A percentile compares a stretch with the other conserved stretches of the same genome.
Conservation (phyloP, 2,888 invertebrate genomes). For the Amphipyra berbera region DNA sequence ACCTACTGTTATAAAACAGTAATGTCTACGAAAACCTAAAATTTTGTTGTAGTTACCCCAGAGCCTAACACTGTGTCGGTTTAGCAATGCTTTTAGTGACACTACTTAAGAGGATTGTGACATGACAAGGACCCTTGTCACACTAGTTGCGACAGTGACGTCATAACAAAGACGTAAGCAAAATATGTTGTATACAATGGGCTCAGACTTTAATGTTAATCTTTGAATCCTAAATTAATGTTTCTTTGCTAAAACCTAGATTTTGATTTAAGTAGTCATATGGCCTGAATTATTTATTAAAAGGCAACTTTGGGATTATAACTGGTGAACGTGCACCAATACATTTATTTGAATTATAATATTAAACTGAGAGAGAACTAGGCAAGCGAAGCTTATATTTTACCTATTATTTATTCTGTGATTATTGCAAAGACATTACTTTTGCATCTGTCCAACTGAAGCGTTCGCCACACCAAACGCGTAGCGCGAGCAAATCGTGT, state of each 20-base stretch:
- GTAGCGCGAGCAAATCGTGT: too few relatives aligned
- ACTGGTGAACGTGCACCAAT: too few relatives aligned
- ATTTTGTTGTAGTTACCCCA: slow-evolving; percentile 9
- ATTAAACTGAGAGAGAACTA: neutral
- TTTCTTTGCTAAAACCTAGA: slow-evolving; percentile 12
- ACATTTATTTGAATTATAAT: too few relatives aligned
- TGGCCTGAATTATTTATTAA: too few relatives aligned
- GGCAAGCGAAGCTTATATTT: neutral
- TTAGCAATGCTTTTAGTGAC: slow-evolving; percentile 66
- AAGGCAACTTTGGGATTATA: too few relatives aligned
- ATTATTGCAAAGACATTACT: neutral
- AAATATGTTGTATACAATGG: slow-evolving; percentile 52
- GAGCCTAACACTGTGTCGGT: slow-evolving; percentile 23
- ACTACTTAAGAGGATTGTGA: slow-evolving; percentile 77
- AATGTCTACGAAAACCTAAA: slow-evolving; percentile 23
- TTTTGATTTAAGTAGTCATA: slow-evolving; percentile 6
- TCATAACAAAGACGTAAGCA: slow-evolving; percentile 58
- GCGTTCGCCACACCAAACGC: too few relatives aligned
- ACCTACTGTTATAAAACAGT: slow-evolving; percentile 10
- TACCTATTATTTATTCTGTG: neutral
- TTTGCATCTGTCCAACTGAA: too few relatives aligned
- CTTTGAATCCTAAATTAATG: slow-evolving; percentile 38
- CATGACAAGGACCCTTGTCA: slow-evolving; percentile 79
- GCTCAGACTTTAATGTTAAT: slow-evolving; percentile 42
- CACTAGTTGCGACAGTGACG: slow-evolving; percentile 70